A percentile compares a stretch with the other conserved stretches of the same genome.
phyloP scores from a whole-genome alignment of 2,888 invertebrate species.

The Sussaba pulchella region DNA sequence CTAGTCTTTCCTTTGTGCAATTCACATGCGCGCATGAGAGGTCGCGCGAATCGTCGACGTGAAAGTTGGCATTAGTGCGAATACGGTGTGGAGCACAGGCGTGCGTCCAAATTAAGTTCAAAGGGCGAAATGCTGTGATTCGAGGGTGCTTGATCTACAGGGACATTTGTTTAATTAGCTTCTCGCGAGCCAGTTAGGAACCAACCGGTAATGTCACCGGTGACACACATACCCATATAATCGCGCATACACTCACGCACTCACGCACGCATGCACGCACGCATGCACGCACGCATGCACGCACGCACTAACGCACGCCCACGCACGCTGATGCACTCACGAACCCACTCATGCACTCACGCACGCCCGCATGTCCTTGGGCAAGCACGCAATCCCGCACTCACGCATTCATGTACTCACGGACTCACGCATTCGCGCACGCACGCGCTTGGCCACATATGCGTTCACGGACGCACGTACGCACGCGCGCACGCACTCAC shows the following conservation, averaged over 20 bases:
- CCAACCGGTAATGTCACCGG: not conserved
- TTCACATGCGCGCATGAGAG: not conserved
- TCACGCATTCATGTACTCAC: not conserved
- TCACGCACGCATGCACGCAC: not conserved
- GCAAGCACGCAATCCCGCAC: too few species aligned
- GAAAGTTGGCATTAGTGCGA: slow-evolving; percentile 17
- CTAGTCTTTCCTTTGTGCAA: not conserved
- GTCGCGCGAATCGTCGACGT: slow-evolving; percentile 2
- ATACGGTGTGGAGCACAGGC: slow-evolving; percentile 6
- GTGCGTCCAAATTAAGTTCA: slow-evolving; percentile 77
- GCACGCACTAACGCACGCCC: too few species aligned
- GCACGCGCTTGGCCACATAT: too few species aligned
- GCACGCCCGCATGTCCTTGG: not conserved
- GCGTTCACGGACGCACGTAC: not conserved
- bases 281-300: too few species aligned
- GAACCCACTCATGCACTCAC: not conserved
- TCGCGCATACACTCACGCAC: not conserved
- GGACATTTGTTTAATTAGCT: slow-evolving; percentile 83
- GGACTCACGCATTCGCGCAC: too few species aligned
- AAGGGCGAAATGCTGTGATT: slow-evolving; percentile 77
- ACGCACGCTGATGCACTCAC: too few species aligned
- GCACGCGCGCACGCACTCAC: too few species aligned
- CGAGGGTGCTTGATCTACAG: slow-evolving; percentile 74
- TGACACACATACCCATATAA: not conserved
- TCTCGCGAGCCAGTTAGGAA: slow-evolving; percentile 70